Percentiles rank a stretch among this genome's conserved stretches.
These are phyloP conservation scores for Capreolus pygargus DNA, from an alignment of 2,113 vertebrate genomes.

Conservation along the genomic window DNA sequence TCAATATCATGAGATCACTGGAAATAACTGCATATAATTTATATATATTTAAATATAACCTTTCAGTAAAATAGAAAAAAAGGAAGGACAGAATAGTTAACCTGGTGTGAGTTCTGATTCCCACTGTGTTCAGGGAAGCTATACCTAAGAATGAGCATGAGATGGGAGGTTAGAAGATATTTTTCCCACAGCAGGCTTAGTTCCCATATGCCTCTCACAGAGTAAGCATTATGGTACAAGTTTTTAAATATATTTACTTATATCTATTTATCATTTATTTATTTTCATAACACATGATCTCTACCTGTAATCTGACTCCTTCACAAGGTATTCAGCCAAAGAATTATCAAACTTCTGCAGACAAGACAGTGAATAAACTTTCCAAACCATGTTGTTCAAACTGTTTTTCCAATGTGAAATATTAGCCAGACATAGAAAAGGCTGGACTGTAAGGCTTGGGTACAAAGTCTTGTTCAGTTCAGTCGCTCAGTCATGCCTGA, in stretches of 20 bases:
- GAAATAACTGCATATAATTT: not conserved
- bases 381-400: slow-evolving; percentile 89
- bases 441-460: slow-evolving; percentile 90
- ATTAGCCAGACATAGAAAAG: slow-evolving; percentile 89
- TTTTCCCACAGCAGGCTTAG: not conserved
- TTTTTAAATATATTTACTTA: not conserved
- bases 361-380: slow-evolving; percentile 89
- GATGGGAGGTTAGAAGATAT: not conserved
- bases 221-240: not conserved
- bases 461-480: slow-evolving; percentile 86
- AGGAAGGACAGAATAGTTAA: not conserved
- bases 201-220: not conserved
- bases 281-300: not conserved
- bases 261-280: not conserved
- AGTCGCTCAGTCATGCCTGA: not conserved
- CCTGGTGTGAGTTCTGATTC: not conserved
- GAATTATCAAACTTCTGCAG: slow-evolving; percentile 81
- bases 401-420: slow-evolving; percentile 88
- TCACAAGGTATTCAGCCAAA: not conserved
- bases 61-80: not conserved
- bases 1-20: not conserved
- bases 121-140: not conserved
- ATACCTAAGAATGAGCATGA: not conserved
- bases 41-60: not conserved
- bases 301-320: not conserved